Conservation (phyloP, 2,797 vertebrate genomes). For the Cryptoprocta ferox region DNA sequence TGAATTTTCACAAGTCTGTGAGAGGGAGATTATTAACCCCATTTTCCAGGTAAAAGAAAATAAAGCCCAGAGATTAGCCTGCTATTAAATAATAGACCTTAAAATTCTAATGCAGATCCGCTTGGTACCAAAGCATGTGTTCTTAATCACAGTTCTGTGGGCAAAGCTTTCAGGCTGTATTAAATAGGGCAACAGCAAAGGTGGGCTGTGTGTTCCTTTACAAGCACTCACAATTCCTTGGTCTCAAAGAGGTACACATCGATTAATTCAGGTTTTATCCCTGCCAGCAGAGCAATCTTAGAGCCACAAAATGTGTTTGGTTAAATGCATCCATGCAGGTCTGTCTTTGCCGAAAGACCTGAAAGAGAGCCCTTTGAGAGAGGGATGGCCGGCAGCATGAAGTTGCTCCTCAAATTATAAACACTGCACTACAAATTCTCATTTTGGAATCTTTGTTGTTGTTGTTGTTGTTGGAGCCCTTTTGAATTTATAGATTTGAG, state of each 20-base stretch:
- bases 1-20: background rate
- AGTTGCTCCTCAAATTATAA: background rate
- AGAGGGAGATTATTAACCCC: background rate
- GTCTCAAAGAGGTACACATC: background rate
- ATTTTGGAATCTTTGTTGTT: background rate
- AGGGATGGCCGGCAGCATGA: fast-evolving
- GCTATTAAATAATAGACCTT: background rate
- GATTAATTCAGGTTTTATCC: background rate
- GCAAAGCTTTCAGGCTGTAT: background rate
- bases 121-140: background rate
- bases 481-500: background rate
- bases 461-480: background rate
- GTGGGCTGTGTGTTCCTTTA: background rate
- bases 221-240: background rate
- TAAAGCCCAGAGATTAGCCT: background rate
- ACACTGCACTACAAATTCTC: background rate
- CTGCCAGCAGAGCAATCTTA: background rate
- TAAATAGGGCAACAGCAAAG: background rate
- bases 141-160: background rate
- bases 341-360: background rate
- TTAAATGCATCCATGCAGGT: background rate
- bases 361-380: background rate
- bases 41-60: background rate
- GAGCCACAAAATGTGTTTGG: background rate
- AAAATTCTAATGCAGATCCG: background rate